Conservation (phyloP, 2,113 vertebrate genomes). For the Ginglymostoma cirratum region DNA sequence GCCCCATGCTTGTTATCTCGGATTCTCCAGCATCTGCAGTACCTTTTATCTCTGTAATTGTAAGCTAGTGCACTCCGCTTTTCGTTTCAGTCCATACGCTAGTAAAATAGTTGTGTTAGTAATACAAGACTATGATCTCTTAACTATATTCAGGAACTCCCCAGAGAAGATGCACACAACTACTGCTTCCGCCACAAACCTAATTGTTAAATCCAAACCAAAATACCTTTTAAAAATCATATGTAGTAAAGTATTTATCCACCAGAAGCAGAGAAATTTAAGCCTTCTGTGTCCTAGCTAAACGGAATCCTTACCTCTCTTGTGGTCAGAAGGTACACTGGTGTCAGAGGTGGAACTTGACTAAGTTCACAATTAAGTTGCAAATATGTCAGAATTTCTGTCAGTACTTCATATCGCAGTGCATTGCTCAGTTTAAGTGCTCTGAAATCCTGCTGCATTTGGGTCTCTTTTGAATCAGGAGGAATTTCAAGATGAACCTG, state of each 20-base stretch:
- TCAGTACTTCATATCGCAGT: constrained; percentile 65
- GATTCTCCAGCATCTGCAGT: too few relatives aligned
- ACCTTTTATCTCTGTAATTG: too few relatives aligned
- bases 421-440: constrained; percentile 69
- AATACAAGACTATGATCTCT: background rate
- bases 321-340: constrained; percentile 63
- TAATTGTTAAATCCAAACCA: background rate
- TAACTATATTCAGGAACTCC: background rate
- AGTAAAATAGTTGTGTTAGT: background rate
- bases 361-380: constrained; percentile 68
- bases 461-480: constrained; percentile 50
- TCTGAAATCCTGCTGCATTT: constrained; percentile 56
- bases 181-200: background rate
- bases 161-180: background rate
- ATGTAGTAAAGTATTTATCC: background rate
- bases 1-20: too few relatives aligned
- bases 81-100: background rate
- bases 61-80: background rate
- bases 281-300: background rate
- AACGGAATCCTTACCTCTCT: constrained; percentile 57
- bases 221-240: background rate
- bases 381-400: constrained; percentile 66
- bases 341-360: constrained; percentile 54
- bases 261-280: background rate
- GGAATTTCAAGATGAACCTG: constrained; percentile 74